Percentiles rank a stretch among this genome's conserved stretches.
Conservation (phyloP, 92 coral and sea anemone species). For the Epizoanthus fatuus region DNA sequence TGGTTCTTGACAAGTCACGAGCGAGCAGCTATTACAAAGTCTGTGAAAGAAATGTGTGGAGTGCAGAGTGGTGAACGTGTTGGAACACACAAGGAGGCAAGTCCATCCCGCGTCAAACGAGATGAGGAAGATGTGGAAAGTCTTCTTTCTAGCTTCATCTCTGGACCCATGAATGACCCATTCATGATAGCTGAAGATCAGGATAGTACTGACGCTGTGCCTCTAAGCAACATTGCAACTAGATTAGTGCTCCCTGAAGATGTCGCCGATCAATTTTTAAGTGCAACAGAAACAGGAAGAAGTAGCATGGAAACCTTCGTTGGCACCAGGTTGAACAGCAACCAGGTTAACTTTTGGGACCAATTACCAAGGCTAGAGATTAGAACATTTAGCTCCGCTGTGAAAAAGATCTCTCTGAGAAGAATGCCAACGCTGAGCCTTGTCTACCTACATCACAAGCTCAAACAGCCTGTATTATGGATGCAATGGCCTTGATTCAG, state of each 20-base stretch:
- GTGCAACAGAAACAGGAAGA: conserved; percentile 32
- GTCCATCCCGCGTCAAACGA: conserved; percentile 32
- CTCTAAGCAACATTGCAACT: conserved; percentile 50
- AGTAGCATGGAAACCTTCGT: conserved; percentile 39
- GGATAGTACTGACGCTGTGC: not conserved
- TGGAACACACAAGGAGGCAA: conserved; percentile 65
- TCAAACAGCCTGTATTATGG: conserved; percentile 54
- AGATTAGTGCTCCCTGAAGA: conserved; percentile 53
- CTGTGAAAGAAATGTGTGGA: conserved; percentile 60
- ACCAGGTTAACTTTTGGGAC: conserved; percentile 45
- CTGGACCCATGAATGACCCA: conserved; percentile 50
- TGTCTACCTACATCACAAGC: conserved; percentile 46
- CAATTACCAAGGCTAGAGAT: not conserved
- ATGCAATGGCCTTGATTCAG: conserved; percentile 78
- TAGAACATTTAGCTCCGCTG: too few relatives aligned
- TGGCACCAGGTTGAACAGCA: conserved; percentile 29
- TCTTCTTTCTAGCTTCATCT: conserved; percentile 44
- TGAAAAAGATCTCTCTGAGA: not conserved
- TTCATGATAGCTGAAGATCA: conserved; percentile 7
- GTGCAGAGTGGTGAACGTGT: not conserved
- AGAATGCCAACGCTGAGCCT: conserved; percentile 24
- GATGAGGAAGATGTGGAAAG: conserved; percentile 64
- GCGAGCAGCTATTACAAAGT: conserved; percentile 50
- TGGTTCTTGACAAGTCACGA: conserved; percentile 65
- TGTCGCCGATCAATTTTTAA: conserved; percentile 25